Percentiles rank a stretch among this genome's conserved stretches.
Conservation (phyloP, 2,113 vertebrate genomes). For the Sander vitreus region DNA sequence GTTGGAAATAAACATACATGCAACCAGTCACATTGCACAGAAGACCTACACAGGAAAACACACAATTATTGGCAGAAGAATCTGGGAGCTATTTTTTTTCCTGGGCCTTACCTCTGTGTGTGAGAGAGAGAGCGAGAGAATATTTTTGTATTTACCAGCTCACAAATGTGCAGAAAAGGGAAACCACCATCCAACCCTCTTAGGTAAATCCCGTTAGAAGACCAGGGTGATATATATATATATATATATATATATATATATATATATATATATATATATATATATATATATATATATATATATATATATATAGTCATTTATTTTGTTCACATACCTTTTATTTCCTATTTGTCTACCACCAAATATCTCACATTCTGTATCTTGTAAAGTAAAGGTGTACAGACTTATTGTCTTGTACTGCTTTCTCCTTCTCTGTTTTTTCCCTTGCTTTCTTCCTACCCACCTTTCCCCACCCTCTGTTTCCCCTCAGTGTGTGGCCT, state of each 20-base stretch:
- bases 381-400: neutral
- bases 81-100: slow-evolving; percentile 52
- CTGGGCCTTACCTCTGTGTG: slow-evolving; percentile 10
- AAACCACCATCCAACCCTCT: neutral
- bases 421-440: neutral
- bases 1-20: slow-evolving; percentile 20
- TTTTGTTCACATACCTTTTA: neutral
- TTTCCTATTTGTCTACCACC: neutral
- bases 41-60: neutral
- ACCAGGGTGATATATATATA: neutral
- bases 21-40: neutral
- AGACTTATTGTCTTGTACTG: neutral
- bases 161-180: slow-evolving; percentile 17
- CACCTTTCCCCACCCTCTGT: neutral
- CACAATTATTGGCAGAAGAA: slow-evolving; percentile 37
- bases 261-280: too few species aligned
- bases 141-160: slow-evolving; percentile 20
- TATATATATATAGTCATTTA: neutral
- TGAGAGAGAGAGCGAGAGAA: neutral
- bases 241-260: too few species aligned
- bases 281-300: too few species aligned
- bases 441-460: neutral
- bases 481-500: neutral
- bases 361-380: neutral
- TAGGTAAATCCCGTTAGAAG: neutral